Evolutionary conservation across 2,888 invertebrate species (phyloP), one percentile per base, ranked within the genome.

Genomic region (Blera fallax): DNA sequence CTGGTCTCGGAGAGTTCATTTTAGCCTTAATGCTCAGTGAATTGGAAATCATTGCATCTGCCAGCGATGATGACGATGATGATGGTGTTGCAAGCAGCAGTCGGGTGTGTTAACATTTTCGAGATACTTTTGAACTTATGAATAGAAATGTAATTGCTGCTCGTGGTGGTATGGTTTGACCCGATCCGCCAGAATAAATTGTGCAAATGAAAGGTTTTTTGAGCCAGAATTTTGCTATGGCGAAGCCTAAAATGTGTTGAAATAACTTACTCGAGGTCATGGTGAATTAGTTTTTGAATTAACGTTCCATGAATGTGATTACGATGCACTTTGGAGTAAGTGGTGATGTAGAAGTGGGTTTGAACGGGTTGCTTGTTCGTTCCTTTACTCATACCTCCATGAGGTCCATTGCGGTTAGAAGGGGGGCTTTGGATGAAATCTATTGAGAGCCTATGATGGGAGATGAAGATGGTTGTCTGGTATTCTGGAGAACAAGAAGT

Each of bases 31-130:
- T 50, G 64, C 14, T 40, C 37, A 69, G 18, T 74, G 62, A 54
- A 74, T 21, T 64, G 69, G 14, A 69, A 81, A 74, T 69, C 54
- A 81, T 69, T 81, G 74, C 45, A 65, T 52, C 52, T 56, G 6
- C 52, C 37, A 8, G 10, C 29, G 7, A 6, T 58, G 54, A 45
- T 18, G 45, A 29, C 14, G 54, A 21, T 32, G 21, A 14, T 43
- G 40, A 24, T 24, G 24, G 24, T 60, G 24, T 2, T 43, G 4
- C 5, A 43, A 40, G 27, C 14, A 40, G 14, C 40, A 40, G 14
- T 40, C 10, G 37, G 37, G 37, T 3, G 37, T 37, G 60, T 16
- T 32, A 50, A 65, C 50, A 52, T 50, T 65, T 65, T 65, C 32
- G 2, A 64, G 6, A n/a, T 48, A 34, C 48, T 48, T 24, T 24